Evolutionary conservation across 1,140 invertebrate genomes (phyloP), one percentile per base, ranked within the genome.

Genomic region (Agrilus planipennis): DNA sequence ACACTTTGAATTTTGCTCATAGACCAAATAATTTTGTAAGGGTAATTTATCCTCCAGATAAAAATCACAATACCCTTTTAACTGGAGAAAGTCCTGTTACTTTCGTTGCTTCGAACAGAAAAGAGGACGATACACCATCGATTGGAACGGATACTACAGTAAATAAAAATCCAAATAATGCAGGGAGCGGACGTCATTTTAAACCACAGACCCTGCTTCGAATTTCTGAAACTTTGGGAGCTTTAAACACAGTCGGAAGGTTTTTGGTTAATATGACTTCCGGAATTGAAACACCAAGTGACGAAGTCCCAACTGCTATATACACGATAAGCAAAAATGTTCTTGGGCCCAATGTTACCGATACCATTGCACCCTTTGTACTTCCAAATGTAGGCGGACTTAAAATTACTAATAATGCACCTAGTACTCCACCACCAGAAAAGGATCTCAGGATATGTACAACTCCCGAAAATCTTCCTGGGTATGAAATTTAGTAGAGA

Each of bases 261-360:
- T 85, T 85, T 54, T 70, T 89, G 34, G 81, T 89, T 0, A 85
- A 87, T 47, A 84, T 84, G 68, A 85, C 75, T 1, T 61, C 72
- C 2, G 72, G 71, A 3, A 61, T 56, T 4, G 61, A 64, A 4
- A 64, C 57, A 28, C 64, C 63, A 4, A 57, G 61, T 25, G 45
- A 41, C 28, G 72, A 76, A 43, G 50, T 78, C n/a, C 77, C 80
- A 14, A 72, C 73, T 38, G 82, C 83, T 1, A 64, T 86, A 19
- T 84, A 85, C 54, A 84, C 81, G 0, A 75, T 87, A 23, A 83
- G 80, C 21, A 84, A 84, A 58, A 84, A 84, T 53, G 80, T 86
- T 23, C 58, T 88, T 6, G 84, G 82, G 2, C 70, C 76, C 50
- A 86, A 86, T 50, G 77, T 85, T 0, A 85, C 82, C 0, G 81